Evolutionary conservation across 2,113 vertebrate genomes (phyloP), one percentile per base, ranked within the genome.

Genomic region (Dascyllus trimaculatus): DNA sequence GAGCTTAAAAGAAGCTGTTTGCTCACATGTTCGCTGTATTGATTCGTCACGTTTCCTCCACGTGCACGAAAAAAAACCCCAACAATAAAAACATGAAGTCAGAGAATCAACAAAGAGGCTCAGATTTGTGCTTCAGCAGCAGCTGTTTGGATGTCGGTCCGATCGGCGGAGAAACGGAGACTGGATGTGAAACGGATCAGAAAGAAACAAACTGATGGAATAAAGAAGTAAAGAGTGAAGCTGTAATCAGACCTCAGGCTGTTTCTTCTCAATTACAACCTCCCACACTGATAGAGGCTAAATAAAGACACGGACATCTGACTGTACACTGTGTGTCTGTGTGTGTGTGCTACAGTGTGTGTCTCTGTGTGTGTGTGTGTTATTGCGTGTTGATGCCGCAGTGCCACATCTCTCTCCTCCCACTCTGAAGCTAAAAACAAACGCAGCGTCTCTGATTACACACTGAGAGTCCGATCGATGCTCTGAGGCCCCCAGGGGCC

Each of bases 381-480:
- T 56, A 40, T 45, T 38, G 52, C 66, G 62, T 72, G 49, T 81
- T 35, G 21, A 77, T 89, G 80, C 85, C 67, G 88, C 88, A 88
- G 84, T 84, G 84, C 73, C 85, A 81, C 83, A 62, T 91, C 85
- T 87, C 74, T 83, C 72, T 88, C 87, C 80, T 87, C 85, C 81
- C 85, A 86, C 83, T 90, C 85, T 86, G 74, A 75, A 58, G 85
- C 88, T 90, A 90, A 90, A 90, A 92, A 88, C 88, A 85, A 92
- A 88, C 65, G 21, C 81, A 88, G 63, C 81, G 65, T 57, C 85
- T 90, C 86, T 89, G 72, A 82, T 90, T 91, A 87, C 90, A 86
- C 71, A 72, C 78, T 62, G 63, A 87, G 75, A 85, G 69, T 59
- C 79, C 77, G 57, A 89, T 91, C 90, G 60, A 89, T 91, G 82